Evolutionary conservation across 2,113 vertebrate genomes (phyloP).

Genomic region (Eleginops maclovinus): DNA sequence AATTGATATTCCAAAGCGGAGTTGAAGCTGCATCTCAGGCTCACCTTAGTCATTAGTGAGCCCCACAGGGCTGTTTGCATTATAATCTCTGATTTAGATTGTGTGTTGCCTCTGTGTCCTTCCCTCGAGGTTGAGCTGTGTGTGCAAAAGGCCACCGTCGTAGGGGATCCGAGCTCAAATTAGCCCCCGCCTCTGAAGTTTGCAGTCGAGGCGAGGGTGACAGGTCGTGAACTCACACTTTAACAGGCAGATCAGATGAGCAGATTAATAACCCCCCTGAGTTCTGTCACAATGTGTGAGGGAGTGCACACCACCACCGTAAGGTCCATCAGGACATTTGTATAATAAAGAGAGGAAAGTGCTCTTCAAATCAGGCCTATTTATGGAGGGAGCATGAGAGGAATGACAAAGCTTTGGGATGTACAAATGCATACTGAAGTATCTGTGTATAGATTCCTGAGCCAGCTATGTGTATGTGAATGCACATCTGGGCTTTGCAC

Average conservation of each 20-base stretch:
- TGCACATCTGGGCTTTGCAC: constrained; percentile 1
- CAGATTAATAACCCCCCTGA: constrained; percentile 31
- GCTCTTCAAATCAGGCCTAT: constrained; percentile 37
- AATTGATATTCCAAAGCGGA: constrained; percentile 81
- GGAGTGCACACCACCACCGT: constrained; percentile 38
- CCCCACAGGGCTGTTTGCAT: constrained; percentile 80
- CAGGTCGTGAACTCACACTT: constrained; percentile 51
- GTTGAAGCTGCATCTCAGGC: constrained; percentile 72
- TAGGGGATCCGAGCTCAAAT: constrained; percentile 58
- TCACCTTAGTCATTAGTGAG: constrained; percentile 83
- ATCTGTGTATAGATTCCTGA: neutral
- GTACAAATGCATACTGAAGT: neutral
- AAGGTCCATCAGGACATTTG: constrained; percentile 56
- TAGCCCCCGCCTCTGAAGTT: constrained; percentile 47
- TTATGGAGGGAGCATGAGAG: constrained; percentile 22
- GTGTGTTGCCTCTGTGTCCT: constrained; percentile 73
- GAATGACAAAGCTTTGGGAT: constrained; percentile 36
- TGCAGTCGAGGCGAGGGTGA: constrained; percentile 43
- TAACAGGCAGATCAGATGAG: constrained; percentile 50
- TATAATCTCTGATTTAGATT: constrained; percentile 81
- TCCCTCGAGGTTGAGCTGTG: constrained; percentile 66
- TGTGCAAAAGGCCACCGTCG: constrained; percentile 63
- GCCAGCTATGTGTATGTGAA: neutral
- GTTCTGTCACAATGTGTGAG: constrained; percentile 39
- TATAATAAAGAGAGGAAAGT: constrained; percentile 38